phyloP scores from a whole-genome alignment of 1,140 invertebrate species.

The Microplitis demolitor region DNA sequence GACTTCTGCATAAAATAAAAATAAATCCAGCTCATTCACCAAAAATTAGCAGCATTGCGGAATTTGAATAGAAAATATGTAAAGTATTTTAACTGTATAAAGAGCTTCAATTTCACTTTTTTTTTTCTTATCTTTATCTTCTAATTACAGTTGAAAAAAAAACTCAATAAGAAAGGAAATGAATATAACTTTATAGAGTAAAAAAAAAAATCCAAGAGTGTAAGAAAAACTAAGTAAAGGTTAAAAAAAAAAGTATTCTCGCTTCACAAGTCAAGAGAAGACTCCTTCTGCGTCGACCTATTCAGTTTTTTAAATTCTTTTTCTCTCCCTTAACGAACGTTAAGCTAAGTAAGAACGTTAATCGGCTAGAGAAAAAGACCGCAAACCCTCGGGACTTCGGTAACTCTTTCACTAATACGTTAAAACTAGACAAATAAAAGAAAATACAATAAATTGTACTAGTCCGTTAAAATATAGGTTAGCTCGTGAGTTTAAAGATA shows the following conservation, averaged over 20 bases:
- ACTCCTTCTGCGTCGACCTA: not conserved
- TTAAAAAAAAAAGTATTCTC: not conserved
- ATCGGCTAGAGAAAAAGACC: slow-evolving; percentile 37
- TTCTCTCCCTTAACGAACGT: slow-evolving; percentile 44
- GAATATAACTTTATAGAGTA: not conserved
- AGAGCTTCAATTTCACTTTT: not conserved
- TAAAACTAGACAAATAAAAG: slow-evolving; percentile 30
- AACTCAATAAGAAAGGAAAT: not conserved
- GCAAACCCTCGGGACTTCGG: slow-evolving; percentile 35
- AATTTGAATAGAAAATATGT: no score
- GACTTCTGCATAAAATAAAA: no score
- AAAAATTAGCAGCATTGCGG: no score
- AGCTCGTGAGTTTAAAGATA: slow-evolving; percentile 25
- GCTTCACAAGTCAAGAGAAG: slow-evolving; percentile 1
- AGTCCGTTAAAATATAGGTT: slow-evolving; percentile 40
- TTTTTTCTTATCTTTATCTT: not conserved
- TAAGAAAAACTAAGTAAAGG: not conserved
- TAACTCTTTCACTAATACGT: slow-evolving; percentile 49
- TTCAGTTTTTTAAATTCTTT: slow-evolving; percentile 12
- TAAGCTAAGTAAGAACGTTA: slow-evolving; percentile 50
- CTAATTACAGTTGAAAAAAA: not conserved
- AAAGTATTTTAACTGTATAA: no score
- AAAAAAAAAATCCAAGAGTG: not conserved
- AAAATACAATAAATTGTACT: slow-evolving; percentile 18
- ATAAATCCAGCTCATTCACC: no score